Evolutionary conservation across 2,888 invertebrate genomes (phyloP), one percentile per base, ranked within the genome.

Genomic region (Encarsia formosa): DNA sequence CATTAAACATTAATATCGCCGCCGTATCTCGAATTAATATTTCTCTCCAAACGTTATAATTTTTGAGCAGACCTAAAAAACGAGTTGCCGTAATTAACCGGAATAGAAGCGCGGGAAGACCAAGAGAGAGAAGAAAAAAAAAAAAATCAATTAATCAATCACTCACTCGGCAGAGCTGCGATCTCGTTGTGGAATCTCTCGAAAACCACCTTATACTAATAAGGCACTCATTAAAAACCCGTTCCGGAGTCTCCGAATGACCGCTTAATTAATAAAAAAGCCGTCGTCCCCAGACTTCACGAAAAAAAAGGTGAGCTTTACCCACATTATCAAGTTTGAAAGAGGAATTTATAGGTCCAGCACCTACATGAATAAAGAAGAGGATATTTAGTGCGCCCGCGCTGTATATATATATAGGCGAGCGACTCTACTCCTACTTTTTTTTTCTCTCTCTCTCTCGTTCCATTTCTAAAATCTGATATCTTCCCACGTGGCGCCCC

Each of bases 401-500:
- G 24, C 35, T 15, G 16, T 3, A n/a, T n/a, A n/a, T n/a, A n/a
- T n/a, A n/a, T n/a, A n/a, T n/a, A n/a, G 16, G 53, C 55, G 48
- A 52, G 54, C 50, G 56, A 51, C 54, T 59, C 52, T 31, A 43
- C 52, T 49, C 9, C 15, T 35, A n/a, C 34, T 26, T 9, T 26
- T 22, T 26, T 26, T 9, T 26, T 9, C 16, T 18, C n/a, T 22
- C 37, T 37, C 35, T 35, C 18, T 35, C 23, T 38, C 16, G n/a
- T 24, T 18, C 20, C 2, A 5, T 20, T 11, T 24, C 26, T 50
- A 57, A 57, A 61, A 59, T 60, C 59, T 54, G 56, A 58, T 60
- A 59, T 59, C 66, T 67, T 70, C 69, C 67, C 70, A 68, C 66
- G 65, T 67, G 68, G 67, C 66, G 61, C 63, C 71, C 71, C 64